These are phyloP conservation scores for Hartigia nigra DNA, from an alignment of 2,888 invertebrate species.

Conservation along the genomic window DNA sequence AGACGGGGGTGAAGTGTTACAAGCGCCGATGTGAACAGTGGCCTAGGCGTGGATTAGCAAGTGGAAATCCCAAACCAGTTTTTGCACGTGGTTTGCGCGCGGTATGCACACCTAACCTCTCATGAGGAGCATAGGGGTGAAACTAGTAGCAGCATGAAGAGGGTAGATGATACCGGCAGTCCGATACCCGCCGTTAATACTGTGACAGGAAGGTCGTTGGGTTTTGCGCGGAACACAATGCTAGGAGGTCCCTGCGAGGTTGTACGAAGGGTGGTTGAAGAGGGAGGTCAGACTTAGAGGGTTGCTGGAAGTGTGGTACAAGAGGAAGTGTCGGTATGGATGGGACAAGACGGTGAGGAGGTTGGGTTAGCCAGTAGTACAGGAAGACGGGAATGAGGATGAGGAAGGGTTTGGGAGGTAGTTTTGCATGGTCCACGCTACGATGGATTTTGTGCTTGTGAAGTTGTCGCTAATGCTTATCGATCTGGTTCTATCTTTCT, in stretches of 20 bases:
- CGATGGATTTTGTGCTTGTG: conserved; percentile 35
- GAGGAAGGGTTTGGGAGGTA: conserved; percentile 16
- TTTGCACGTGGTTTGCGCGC: conserved; percentile 5
- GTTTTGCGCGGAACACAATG: conserved; percentile 34
- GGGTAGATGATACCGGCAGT: not conserved
- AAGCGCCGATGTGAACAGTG: not conserved
- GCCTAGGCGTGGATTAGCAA: conserved; percentile 2
- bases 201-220: conserved; percentile 21
- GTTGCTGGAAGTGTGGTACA: not conserved
- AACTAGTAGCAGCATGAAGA: not conserved
- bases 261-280: not conserved
- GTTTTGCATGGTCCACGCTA: conserved; percentile 35
- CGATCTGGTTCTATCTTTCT: conserved; percentile 31
- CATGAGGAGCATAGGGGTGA: not conserved
- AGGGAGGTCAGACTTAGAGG: not conserved
- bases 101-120: conserved; percentile 4
- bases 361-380: conserved; percentile 2
- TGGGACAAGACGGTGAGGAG: conserved; percentile 20
- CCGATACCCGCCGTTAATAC: not conserved
- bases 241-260: conserved; percentile 3
- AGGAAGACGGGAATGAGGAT: not conserved
- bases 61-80: not conserved
- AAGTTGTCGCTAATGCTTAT: conserved; percentile 46
- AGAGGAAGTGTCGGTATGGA: conserved; percentile 16
- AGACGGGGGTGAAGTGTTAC: not conserved